These are phyloP conservation scores for Podilymbus podiceps DNA, from an alignment of 2,113 vertebrate species.

Conservation along the genomic window DNA sequence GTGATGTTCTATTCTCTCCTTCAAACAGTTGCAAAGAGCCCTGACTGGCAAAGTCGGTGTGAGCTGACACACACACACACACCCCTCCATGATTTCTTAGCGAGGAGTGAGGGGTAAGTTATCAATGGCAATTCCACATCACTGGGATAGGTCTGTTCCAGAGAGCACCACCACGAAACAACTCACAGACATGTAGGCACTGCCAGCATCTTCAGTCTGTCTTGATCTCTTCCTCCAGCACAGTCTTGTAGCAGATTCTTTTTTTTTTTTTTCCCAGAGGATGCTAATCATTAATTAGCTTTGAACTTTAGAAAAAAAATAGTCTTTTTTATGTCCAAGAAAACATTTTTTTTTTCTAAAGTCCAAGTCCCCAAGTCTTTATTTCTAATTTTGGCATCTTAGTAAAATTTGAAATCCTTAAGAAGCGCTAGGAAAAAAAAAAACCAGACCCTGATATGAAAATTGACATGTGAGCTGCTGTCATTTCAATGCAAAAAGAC, in stretches of 20 bases:
- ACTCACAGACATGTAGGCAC: neutral
- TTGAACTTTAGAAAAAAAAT: neutral
- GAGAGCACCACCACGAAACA: neutral
- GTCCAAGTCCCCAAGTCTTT: neutral
- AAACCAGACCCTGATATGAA: neutral
- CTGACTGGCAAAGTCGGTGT: neutral
- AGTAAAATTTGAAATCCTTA: neutral
- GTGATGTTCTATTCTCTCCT: neutral
- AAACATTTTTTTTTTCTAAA: neutral
- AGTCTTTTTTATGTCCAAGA: neutral
- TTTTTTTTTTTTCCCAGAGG: neutral
- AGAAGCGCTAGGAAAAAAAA: neutral
- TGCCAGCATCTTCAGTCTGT: rapidly evolving
- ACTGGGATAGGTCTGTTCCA: neutral
- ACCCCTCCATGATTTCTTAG: neutral
- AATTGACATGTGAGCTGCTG: neutral
- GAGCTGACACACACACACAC: neutral
- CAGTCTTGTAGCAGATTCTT: neutral
- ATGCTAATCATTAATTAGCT: neutral
- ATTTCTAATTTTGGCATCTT: neutral
- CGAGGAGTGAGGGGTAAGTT: neutral
- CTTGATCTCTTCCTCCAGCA: neutral
- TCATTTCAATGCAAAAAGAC: neutral
- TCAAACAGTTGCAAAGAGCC: neutral
- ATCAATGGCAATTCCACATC: neutral